These are phyloP conservation scores for Notamacropus eugenii DNA, from an alignment of 2,797 vertebrate genomes.

Conservation along the genomic window DNA sequence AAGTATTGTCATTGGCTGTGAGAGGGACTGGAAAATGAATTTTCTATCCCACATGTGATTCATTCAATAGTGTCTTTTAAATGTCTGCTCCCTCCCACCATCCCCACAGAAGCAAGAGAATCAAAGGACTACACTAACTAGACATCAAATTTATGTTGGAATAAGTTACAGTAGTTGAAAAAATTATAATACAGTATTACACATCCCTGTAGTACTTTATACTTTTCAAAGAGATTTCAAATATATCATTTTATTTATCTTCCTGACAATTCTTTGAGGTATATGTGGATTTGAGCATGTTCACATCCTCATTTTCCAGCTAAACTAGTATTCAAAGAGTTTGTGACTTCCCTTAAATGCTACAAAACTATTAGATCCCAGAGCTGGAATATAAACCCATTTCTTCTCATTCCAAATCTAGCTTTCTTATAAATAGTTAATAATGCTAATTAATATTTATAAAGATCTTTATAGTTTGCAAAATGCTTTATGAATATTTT, in stretches of 20 bases:
- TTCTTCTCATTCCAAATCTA: neutral
- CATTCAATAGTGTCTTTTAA: neutral
- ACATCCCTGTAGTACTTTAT: neutral
- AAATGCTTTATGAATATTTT: neutral
- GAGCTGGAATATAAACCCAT: neutral
- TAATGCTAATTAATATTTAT: neutral
- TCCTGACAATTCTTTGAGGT: neutral
- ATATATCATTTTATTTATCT: neutral
- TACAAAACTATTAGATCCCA: neutral
- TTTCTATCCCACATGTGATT: neutral
- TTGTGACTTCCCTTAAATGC: neutral
- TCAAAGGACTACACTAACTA: neutral
- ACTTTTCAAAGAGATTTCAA: neutral
- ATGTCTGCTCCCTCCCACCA: neutral
- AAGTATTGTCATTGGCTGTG: neutral
- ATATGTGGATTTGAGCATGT: neutral
- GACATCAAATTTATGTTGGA: neutral
- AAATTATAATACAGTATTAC: neutral
- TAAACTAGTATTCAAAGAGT: neutral
- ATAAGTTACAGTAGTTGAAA: neutral
- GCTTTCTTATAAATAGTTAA: neutral
- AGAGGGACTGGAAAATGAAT: neutral
- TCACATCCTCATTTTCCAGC: neutral
- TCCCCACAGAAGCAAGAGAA: neutral
- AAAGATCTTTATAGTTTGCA: neutral